Evolutionary conservation across 2,113 vertebrate genomes (phyloP).

Genomic region (Oncorhynchus masou): DNA sequence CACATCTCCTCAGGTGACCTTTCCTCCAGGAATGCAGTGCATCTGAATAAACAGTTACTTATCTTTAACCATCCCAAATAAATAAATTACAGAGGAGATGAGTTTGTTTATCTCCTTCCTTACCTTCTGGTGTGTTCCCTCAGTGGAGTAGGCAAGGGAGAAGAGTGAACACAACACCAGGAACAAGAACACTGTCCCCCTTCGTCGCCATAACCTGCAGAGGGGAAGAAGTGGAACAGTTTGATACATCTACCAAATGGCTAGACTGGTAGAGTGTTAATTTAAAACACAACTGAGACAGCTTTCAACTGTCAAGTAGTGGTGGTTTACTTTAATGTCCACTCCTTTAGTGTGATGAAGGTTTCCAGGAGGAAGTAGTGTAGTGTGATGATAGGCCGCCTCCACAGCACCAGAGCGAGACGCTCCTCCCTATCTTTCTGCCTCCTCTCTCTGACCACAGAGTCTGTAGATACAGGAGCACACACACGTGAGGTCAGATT

Average conservation of each 20-base stretch:
- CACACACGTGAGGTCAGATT: conserved; percentile 13
- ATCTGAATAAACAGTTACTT: conserved; percentile 28
- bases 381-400: conserved; percentile 85
- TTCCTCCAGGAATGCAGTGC: not conserved
- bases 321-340: conserved; percentile 86
- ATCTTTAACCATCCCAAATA: conserved; percentile 47
- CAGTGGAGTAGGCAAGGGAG: conserved; percentile 84
- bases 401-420: conserved; percentile 90
- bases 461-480: conserved; percentile 54
- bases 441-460: conserved; percentile 78
- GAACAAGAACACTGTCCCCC: conserved; percentile 77
- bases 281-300: conserved; percentile 13
- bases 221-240: not conserved
- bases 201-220: conserved; percentile 87
- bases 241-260: not conserved
- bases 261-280: conserved; percentile 50
- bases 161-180: conserved; percentile 81
- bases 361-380: conserved; percentile 93
- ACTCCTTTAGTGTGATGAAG: conserved; percentile 90
- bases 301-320: not conserved
- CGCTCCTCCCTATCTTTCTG: conserved; percentile 86
- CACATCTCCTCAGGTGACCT: not conserved
- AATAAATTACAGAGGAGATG: not conserved
- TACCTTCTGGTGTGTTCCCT: conserved; percentile 93
- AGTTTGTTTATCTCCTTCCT: conserved; percentile 18